Conservation (phyloP, 1,140 invertebrate species). For the Meloidogyne floridensis region DNA sequence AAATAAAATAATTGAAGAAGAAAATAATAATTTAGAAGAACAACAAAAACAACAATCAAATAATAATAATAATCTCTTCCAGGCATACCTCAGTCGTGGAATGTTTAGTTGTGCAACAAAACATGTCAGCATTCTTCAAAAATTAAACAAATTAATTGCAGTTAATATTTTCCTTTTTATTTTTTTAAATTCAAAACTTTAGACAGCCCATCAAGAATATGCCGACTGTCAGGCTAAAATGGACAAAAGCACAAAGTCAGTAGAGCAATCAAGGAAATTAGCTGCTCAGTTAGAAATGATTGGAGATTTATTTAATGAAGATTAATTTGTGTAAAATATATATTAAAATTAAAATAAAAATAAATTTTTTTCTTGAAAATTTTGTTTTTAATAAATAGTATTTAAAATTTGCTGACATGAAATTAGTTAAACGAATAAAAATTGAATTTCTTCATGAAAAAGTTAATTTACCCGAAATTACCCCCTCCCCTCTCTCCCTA, state of each 20-base stretch:
- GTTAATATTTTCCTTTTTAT: neutral
- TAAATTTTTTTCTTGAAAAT: constrained; percentile 6
- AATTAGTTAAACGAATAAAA: no score
- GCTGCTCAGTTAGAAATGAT: constrained; percentile 3
- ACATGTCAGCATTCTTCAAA: constrained; percentile 9
- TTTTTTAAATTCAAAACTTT: neutral
- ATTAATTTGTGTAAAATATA: no score
- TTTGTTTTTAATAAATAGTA: neutral
- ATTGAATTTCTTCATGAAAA: no score
- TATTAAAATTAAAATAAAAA: neutral
- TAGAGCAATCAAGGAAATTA: constrained; percentile 9
- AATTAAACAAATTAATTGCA: constrained; percentile 10
- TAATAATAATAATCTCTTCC: neutral
- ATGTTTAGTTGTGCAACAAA: neutral
- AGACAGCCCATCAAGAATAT: neutral
- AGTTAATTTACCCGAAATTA: no score
- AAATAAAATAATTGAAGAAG: constrained; percentile 2
- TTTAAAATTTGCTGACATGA: neutral
- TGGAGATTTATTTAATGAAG: constrained; percentile 7
- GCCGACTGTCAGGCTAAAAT: neutral
- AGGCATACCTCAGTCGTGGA: neutral
- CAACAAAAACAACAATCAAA: neutral
- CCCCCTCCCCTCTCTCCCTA: no score
- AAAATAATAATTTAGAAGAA: neutral
- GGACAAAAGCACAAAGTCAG: neutral